phyloP scores from a whole-genome alignment of 1,140 invertebrate genomes.

The Drosophila littoralis region DNA sequence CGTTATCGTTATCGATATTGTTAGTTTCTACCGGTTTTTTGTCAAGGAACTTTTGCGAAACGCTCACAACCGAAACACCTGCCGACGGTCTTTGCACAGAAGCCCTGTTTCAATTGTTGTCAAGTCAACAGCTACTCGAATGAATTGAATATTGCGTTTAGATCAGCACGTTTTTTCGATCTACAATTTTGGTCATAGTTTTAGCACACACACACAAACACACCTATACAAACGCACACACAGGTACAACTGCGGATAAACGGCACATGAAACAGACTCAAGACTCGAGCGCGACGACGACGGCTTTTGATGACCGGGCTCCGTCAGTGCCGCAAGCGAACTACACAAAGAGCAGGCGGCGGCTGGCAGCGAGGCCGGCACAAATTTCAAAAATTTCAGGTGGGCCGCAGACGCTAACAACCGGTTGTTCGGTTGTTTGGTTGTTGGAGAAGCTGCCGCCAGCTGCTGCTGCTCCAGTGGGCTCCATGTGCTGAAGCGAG shows the following conservation, averaged over 20 bases:
- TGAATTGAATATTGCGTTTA: neutral
- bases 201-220: slow-evolving; percentile 15
- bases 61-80: slow-evolving; percentile 40
- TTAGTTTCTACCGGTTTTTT: neutral
- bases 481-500: slow-evolving; percentile 50
- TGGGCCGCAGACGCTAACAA: slow-evolving; percentile 54
- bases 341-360: slow-evolving; percentile 63
- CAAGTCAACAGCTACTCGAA: slow-evolving; percentile 15
- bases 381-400: slow-evolving; percentile 56
- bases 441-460: slow-evolving; percentile 8
- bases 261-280: slow-evolving; percentile 30
- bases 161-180: slow-evolving; percentile 6
- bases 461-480: neutral
- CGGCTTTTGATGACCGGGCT: slow-evolving; percentile 68
- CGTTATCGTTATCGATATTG: slow-evolving; percentile 9
- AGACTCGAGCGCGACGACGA: slow-evolving; percentile 56
- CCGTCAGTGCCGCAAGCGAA: slow-evolving; percentile 75
- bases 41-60: slow-evolving; percentile 10
- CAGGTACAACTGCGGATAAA: neutral
- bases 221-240: neutral
- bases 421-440: slow-evolving; percentile 51
- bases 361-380: slow-evolving; percentile 48
- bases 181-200: slow-evolving; percentile 12
- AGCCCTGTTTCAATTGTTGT: slow-evolving; percentile 25
- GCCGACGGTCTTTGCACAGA: slow-evolving; percentile 65